These are phyloP conservation scores for Pterois miles DNA, from an alignment of 2,797 vertebrate genomes.

Conservation along the genomic window DNA sequence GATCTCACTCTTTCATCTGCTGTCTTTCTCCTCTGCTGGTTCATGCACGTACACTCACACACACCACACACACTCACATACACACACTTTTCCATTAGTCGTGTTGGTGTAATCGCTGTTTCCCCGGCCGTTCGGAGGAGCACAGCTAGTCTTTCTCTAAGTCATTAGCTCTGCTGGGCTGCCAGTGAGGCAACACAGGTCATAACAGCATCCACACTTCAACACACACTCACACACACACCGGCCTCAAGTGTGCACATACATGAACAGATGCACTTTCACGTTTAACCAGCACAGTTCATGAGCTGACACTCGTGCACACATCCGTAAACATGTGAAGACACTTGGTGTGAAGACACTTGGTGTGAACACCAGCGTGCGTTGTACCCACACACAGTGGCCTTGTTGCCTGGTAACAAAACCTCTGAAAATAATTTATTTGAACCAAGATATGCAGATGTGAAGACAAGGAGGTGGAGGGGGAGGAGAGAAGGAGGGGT, in stretches of 20 bases:
- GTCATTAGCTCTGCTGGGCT: conserved; percentile 9
- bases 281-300: neutral
- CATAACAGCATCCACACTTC: neutral
- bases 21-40: neutral
- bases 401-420: conserved; percentile 59
- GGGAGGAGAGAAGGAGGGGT: neutral
- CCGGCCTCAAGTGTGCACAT: neutral
- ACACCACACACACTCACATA: neutral
- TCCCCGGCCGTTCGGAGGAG: neutral
- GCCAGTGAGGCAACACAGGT: neutral
- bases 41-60: neutral
- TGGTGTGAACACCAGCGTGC: neutral
- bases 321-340: conserved; percentile 17
- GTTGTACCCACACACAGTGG: neutral
- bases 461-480: neutral
- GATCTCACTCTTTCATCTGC: neutral
- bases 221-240: neutral
- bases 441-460: conserved; percentile 19
- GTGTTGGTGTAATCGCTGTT: conserved; percentile 7
- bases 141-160: neutral
- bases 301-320: neutral
- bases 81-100: neutral
- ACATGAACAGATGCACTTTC: neutral
- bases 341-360: conserved; percentile 2
- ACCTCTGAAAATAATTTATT: conserved; percentile 10